phyloP scores from a whole-genome alignment of 2,888 invertebrate genomes.

The Myopa tessellatipennis region DNA sequence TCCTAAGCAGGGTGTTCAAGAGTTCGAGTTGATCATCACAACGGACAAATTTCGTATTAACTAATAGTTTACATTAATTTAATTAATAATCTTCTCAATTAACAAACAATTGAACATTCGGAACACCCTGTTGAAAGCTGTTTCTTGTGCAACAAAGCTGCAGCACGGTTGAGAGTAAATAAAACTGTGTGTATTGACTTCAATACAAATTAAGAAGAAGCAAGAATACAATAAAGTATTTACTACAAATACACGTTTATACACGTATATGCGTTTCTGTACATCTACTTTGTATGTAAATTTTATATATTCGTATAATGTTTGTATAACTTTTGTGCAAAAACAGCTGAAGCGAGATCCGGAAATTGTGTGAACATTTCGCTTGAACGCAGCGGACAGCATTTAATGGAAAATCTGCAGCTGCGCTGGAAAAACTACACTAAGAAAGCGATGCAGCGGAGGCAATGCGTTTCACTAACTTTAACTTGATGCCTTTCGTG shows the following conservation, averaged over 20 bases:
- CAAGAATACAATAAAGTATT: no score
- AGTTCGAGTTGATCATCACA: neutral
- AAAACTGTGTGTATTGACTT: neutral
- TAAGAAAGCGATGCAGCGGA: neutral
- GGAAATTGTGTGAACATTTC: constrained; percentile 43
- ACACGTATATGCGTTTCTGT: no score
- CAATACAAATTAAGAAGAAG: neutral
- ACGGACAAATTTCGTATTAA: no score
- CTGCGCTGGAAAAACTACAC: constrained; percentile 9
- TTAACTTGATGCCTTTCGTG: neutral
- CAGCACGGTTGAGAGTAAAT: neutral
- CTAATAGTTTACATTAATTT: no score
- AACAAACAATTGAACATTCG: no score
- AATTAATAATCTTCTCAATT: no score
- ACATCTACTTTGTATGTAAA: no score
- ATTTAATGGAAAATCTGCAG: constrained; percentile 11
- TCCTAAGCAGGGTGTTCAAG: constrained; percentile 2
- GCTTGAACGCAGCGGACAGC: neutral
- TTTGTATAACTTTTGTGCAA: constrained; percentile 13
- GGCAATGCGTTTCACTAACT: neutral
- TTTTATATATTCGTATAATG: no score
- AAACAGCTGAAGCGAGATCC: constrained; percentile 45
- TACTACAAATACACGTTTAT: no score
- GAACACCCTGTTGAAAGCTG: no score
- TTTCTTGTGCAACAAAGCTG: no score